Percentiles rank a stretch among this genome's conserved stretches.
Evolutionary conservation across 2,113 vertebrate species (phyloP).

Genomic region (Rhodinocichla rosea): DNA sequence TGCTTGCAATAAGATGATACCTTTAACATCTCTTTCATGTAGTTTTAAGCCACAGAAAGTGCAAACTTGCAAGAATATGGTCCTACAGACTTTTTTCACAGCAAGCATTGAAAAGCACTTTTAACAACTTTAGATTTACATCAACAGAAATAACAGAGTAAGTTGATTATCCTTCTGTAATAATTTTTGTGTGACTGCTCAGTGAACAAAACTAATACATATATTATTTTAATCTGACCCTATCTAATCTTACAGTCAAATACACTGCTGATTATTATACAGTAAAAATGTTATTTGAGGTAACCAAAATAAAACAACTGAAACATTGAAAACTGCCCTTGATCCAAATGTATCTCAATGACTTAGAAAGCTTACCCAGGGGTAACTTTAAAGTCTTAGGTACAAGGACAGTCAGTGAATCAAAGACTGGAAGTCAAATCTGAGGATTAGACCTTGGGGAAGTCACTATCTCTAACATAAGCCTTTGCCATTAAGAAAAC

Average conservation of each 20-base stretch:
- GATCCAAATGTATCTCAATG: not conserved
- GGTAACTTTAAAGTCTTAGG: not conserved
- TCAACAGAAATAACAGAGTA: not conserved
- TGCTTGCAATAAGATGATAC: not conserved
- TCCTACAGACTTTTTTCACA: not conserved
- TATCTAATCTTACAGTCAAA: constrained; percentile 14
- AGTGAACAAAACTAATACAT: not conserved
- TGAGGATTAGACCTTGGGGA: not conserved
- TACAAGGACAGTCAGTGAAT: not conserved
- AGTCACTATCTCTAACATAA: not conserved
- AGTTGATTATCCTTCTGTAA: not conserved
- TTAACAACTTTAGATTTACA: not conserved
- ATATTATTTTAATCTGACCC: not conserved
- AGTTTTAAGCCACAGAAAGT: not conserved
- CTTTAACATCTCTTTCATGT: not conserved
- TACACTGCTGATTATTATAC: not conserved
- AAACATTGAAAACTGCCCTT: not conserved
- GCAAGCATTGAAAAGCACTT: not conserved
- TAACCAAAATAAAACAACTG: not conserved
- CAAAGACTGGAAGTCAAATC: not conserved
- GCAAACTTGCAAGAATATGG: not conserved
- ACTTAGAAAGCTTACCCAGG: not conserved
- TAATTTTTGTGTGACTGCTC: not conserved
- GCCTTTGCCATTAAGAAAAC: not conserved
- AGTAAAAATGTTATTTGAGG: not conserved